Evolutionary conservation across 35 echinoderm and acorn worm genomes (phyloP).

Genomic region (Apostichopus japonicus): DNA sequence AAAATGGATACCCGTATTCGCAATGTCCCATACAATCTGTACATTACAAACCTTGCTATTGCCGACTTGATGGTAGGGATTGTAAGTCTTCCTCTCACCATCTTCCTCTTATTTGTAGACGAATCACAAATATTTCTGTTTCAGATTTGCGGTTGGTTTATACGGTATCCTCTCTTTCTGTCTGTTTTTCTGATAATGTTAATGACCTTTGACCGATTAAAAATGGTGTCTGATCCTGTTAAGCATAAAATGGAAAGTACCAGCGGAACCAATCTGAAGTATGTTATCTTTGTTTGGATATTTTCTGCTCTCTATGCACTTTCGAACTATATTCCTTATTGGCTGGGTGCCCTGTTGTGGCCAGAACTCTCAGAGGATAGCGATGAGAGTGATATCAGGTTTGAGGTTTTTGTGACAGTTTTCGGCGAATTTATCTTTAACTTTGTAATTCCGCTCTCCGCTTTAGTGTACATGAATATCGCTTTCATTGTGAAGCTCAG

Average conservation of each 20-base stretch:
- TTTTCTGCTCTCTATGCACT: not conserved
- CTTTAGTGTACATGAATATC: not conserved
- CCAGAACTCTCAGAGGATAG: not conserved
- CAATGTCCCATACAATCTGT: not conserved
- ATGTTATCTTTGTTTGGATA: not conserved
- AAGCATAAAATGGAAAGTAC: conserved; percentile 12
- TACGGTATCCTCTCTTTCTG: not conserved
- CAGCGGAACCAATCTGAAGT: not conserved
- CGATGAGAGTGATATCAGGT: too few relatives aligned
- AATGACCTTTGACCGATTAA: conserved; percentile 18
- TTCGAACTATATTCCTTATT: too few relatives aligned
- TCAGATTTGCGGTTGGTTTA: not conserved
- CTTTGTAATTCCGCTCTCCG: not conserved
- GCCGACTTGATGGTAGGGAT: conserved; percentile 12
- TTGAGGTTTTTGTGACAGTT: not conserved
- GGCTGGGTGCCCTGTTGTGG: not conserved
- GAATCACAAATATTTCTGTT: too few relatives aligned
- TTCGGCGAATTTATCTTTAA: not conserved
- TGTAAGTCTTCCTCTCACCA: not conserved
- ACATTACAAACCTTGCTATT: conserved; percentile 7
- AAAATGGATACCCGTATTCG: not conserved
- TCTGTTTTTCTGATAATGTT: not conserved
- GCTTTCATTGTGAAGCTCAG: not conserved
- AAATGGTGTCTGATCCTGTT: conserved; percentile 10
- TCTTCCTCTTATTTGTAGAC: too few relatives aligned